Evolutionary conservation across 2,888 invertebrate genomes (phyloP).

Genomic region (Eupsilia transversa): DNA sequence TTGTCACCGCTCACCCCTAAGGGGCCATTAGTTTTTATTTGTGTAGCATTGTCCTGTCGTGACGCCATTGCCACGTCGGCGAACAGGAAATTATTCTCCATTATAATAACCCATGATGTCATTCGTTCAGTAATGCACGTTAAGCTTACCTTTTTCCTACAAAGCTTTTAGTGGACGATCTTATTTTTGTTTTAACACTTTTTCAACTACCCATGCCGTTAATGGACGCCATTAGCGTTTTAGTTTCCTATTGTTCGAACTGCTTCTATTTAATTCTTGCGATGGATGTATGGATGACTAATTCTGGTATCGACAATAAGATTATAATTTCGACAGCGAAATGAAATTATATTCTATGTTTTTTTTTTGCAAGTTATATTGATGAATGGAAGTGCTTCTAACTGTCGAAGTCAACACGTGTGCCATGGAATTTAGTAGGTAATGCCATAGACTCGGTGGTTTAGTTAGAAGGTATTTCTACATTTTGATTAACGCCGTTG

Average conservation of each 20-base stretch:
- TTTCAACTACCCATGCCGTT: slow-evolving; percentile 68
- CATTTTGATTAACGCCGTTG: background rate
- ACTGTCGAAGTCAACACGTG: too few species aligned
- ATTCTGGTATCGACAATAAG: slow-evolving; percentile 16
- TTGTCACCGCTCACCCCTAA: slow-evolving; percentile 75
- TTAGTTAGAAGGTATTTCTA: background rate
- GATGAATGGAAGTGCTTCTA: too few species aligned
- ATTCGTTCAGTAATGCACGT: slow-evolving; percentile 75
- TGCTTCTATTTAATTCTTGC: slow-evolving; percentile 57
- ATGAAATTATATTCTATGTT: too few species aligned
- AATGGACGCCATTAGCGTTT: slow-evolving; percentile 72
- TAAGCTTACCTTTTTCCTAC: slow-evolving; percentile 70
- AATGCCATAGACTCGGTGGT: background rate
- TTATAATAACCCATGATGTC: slow-evolving; percentile 79
- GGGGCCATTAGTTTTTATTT: slow-evolving; percentile 85
- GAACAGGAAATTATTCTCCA: slow-evolving; percentile 83
- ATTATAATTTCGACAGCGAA: too few species aligned
- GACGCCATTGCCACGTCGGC: slow-evolving; percentile 71
- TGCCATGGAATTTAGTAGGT: background rate
- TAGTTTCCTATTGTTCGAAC: slow-evolving; percentile 63
- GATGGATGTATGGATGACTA: slow-evolving; percentile 25
- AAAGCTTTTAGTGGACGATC: slow-evolving; percentile 73
- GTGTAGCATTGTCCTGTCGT: slow-evolving; percentile 81
- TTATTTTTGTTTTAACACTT: slow-evolving; percentile 71
- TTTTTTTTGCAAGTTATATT: too few species aligned